phyloP scores from a whole-genome alignment of 2,113 vertebrate species.

The Hystrix cristata region DNA sequence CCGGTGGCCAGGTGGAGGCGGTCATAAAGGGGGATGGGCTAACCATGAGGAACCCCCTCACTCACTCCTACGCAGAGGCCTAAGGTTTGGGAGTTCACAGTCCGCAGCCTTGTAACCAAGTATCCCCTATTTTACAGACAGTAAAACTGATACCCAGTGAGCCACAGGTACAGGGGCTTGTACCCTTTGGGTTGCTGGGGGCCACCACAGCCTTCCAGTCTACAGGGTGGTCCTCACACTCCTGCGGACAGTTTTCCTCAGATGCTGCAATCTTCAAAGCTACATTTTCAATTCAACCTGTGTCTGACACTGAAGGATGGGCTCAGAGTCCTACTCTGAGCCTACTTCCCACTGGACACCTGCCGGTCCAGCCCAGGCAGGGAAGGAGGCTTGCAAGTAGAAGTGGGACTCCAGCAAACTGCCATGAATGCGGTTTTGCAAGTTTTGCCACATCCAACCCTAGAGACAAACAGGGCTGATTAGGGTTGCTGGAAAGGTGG shows the following conservation, averaged over 20 bases:
- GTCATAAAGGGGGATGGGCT: background rate
- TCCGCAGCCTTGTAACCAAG: background rate
- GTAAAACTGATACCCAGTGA: background rate
- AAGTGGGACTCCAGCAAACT: conserved; percentile 52
- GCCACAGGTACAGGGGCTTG: too few species aligned
- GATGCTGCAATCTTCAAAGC: background rate
- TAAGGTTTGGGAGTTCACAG: background rate
- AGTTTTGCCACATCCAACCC: conserved; percentile 79
- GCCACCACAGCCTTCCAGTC: background rate
- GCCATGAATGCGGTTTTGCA: conserved; percentile 82
- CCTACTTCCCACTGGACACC: background rate
- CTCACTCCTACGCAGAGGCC: background rate
- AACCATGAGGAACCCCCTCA: background rate
- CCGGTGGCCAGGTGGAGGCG: background rate
- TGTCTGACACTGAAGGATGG: background rate
- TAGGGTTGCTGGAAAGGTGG: background rate
- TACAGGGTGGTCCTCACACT: background rate
- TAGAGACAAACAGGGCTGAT: conserved; percentile 59
- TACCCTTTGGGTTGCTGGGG: too few species aligned
- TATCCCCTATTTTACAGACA: background rate
- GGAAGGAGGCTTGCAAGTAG: background rate
- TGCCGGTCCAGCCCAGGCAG: background rate
- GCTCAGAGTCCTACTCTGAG: background rate
- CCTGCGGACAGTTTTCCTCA: background rate
- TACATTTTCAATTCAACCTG: background rate